phyloP scores from a whole-genome alignment of 2,113 vertebrate species.

The Pelobates fuscus region DNA sequence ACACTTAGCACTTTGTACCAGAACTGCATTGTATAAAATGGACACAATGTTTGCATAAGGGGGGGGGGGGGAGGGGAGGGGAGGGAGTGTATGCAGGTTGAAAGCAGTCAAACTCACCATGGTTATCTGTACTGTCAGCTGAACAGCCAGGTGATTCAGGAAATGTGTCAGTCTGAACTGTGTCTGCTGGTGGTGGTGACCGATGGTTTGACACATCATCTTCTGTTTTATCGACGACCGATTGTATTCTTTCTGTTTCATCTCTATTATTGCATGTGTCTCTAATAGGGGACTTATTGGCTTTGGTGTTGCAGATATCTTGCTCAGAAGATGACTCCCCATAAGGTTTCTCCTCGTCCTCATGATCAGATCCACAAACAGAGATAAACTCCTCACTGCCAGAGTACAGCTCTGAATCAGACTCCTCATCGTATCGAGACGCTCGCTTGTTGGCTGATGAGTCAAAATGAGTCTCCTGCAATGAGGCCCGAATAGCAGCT shows the following conservation, averaged over 20 bases:
- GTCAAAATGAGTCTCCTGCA: slow-evolving; percentile 97
- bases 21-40: too few species aligned
- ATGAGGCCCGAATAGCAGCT: slow-evolving; percentile 93
- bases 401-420: slow-evolving; percentile 93
- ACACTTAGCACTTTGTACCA: too few species aligned
- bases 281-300: slow-evolving; percentile 90
- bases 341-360: slow-evolving; percentile 69
- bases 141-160: slow-evolving; percentile 65
- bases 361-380: slow-evolving; percentile 85
- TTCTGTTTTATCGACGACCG: slow-evolving; percentile 73
- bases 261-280: slow-evolving; percentile 91
- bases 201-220: slow-evolving; percentile 70
- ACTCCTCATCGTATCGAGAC: slow-evolving; percentile 89
- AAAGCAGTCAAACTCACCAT: slow-evolving; percentile 76
- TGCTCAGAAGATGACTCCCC: slow-evolving; percentile 56
- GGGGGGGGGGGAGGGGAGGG: too few species aligned
- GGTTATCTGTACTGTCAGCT: slow-evolving; percentile 73
- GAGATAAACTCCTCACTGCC: slow-evolving; percentile 97
- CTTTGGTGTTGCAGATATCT: slow-evolving; percentile 67
- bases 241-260: slow-evolving; percentile 86
- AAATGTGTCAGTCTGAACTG: slow-evolving; percentile 54
- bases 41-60: too few species aligned
- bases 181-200: slow-evolving; percentile 67
- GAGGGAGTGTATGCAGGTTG: too few species aligned
- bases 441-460: slow-evolving; percentile 81